Evolutionary conservation across 2,888 invertebrate genomes (phyloP).

Genomic region (Synanthedon tipuliformis): DNA sequence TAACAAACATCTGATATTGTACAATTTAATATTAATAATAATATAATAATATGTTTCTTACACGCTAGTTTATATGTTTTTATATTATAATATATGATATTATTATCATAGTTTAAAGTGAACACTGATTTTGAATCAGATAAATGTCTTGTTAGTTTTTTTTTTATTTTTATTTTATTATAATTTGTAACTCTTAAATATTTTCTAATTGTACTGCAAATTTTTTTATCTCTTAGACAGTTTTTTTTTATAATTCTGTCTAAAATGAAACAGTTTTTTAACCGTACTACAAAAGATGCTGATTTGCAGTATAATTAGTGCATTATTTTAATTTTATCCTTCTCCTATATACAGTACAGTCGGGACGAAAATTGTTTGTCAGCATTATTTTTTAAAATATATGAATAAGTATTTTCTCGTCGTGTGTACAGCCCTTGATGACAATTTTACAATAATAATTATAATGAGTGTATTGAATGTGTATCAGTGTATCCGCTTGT

Average conservation of each 20-base stretch:
- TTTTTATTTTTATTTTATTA: no score
- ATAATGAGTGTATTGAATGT: constrained; percentile 7
- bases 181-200: no score
- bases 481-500: constrained; percentile 6
- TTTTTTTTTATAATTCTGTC: no score
- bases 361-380: background rate
- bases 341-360: background rate
- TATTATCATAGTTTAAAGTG: constrained; percentile 26
- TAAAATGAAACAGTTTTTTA: no score
- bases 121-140: constrained; percentile 54
- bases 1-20: constrained; percentile 52
- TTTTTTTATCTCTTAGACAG: no score
- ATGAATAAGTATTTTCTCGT: no score
- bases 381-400: no score
- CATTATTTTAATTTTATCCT: no score
- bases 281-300: no score
- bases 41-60: constrained; percentile 34
- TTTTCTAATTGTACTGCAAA: no score
- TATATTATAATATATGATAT: constrained; percentile 42
- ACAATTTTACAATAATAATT: background rate
- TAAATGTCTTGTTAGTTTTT: constrained; percentile 12
- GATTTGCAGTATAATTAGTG: background rate
- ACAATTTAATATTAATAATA: constrained; percentile 48
- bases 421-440: no score
- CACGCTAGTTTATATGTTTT: constrained; percentile 45